phyloP scores from a whole-genome alignment of 2,888 invertebrate species.

The Lithophane leautieri region DNA sequence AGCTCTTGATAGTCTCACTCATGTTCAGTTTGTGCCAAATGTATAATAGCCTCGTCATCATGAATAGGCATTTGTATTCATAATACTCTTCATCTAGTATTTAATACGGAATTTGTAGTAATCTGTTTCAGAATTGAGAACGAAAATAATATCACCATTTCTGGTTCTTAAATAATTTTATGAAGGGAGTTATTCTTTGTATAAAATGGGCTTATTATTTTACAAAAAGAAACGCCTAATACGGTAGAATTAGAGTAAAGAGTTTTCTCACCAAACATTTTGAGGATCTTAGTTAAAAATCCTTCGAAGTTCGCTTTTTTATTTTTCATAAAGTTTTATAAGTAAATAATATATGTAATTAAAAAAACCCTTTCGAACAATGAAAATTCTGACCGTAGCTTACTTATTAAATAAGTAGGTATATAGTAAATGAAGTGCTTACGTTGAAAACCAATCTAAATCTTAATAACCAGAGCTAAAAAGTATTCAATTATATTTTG shows the following conservation, averaged over 20 bases:
- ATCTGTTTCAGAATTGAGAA: conserved; percentile 10
- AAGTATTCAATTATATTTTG: background rate
- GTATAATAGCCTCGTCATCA: conserved; percentile 19
- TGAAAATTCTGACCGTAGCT: background rate
- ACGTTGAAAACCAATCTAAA: background rate
- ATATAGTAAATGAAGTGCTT: background rate
- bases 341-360: background rate
- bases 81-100: conserved; percentile 26
- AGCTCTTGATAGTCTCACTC: conserved; percentile 27
- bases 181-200: background rate
- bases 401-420: background rate
- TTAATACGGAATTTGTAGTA: conserved; percentile 24
- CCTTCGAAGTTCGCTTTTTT: background rate
- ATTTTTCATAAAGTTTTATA: background rate
- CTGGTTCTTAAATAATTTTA: background rate
- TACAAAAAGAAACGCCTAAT: background rate
- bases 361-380: background rate
- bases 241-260: background rate
- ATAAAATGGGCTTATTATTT: conserved; percentile 16
- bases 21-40: conserved; percentile 43
- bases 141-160: conserved; percentile 6
- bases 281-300: background rate
- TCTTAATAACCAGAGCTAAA: too few species aligned
- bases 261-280: background rate
- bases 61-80: conserved; percentile 44